Evolutionary conservation across 2,888 invertebrate species (phyloP), one percentile per base, ranked within the genome.

Genomic region (Papilio demoleus): DNA sequence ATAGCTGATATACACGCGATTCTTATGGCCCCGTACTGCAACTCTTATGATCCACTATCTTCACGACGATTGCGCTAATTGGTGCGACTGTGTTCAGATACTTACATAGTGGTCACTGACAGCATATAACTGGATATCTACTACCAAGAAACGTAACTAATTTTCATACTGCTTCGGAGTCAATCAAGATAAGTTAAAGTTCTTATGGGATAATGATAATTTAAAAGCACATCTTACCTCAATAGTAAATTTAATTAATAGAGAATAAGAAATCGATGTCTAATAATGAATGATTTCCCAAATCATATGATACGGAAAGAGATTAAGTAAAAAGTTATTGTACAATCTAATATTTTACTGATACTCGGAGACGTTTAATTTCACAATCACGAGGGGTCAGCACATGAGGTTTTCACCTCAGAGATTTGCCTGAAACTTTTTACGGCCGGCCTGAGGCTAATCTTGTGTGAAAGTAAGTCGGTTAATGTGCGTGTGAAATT

Each of bases 11-110:
- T 56, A 71, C 73, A 73, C 79, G 79, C 79, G 70, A 47, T 34
- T 74, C 68, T 76, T 70, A 64, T 71, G 76, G 83, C 81, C 80
- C 75, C 70, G 75, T 72, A 62, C 70, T 88, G 87, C 81, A 71
- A 60, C 75, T 81, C 88, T 88, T 88, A 88, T 87, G 87, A 86
- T 79, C 81, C 73, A 71, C 77, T 74, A 79, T 78, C n/a, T n/a
- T n/a, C 75, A 76, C 77, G 77, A 78, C 84, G 83, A 81, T 82
- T 78, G 77, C 78, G 84, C 88, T 88, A 88, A 88, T 88, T 88
- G 88, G 87, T 88, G 86, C 85, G 85, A 65, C 75, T 71, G 75
- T 79, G 81, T 79, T 80, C 76, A 77, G 75, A 79, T 79, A 79
- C 76, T n/a, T n/a, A n/a, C n/a, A n/a, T 34, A 27, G 27, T n/a